Conservation (phyloP, 1,140 invertebrate genomes). For the Globodera ellingtonae region DNA sequence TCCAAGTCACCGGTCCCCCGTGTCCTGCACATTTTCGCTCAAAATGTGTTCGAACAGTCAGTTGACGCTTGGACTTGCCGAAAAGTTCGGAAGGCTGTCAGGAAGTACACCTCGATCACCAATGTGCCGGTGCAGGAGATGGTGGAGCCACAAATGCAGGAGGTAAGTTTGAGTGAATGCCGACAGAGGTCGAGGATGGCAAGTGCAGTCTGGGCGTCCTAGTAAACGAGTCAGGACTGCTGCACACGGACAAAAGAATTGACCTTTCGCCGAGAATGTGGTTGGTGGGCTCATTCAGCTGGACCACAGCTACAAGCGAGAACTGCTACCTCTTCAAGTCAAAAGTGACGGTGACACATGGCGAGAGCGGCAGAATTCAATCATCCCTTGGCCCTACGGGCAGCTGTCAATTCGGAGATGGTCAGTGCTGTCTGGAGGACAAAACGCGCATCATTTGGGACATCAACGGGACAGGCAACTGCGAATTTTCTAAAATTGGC, state of each 20-base stretch:
- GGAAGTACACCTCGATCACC: constrained; percentile 1
- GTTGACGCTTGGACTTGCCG: constrained; percentile 10
- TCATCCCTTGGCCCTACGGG: not conserved
- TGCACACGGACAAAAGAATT: constrained; percentile 12
- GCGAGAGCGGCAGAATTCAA: not conserved
- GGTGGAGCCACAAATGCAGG: not conserved
- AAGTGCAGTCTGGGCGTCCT: constrained; percentile 9
- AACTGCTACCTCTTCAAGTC: constrained; percentile 17
- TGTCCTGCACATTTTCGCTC: not conserved
- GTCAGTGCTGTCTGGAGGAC: not conserved
- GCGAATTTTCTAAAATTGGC: constrained; percentile 4
- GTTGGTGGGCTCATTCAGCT: constrained; percentile 7
- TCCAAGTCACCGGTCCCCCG: not conserved
- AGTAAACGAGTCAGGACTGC: constrained; percentile 2
- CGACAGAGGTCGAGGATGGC: constrained; percentile 2
- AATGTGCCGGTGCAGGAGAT: not conserved
- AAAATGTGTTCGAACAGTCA: not conserved
- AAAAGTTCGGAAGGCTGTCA: not conserved
- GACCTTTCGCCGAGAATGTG: constrained; percentile 10
- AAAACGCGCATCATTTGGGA: not conserved
- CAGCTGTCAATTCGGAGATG: not conserved
- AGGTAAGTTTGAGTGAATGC: not conserved
- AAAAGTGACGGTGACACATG: not conserved
- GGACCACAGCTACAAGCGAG: not conserved
- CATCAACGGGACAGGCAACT: not conserved